phyloP scores from a whole-genome alignment of 2,797 vertebrate genomes.

The Rhynchotus rufescens region DNA sequence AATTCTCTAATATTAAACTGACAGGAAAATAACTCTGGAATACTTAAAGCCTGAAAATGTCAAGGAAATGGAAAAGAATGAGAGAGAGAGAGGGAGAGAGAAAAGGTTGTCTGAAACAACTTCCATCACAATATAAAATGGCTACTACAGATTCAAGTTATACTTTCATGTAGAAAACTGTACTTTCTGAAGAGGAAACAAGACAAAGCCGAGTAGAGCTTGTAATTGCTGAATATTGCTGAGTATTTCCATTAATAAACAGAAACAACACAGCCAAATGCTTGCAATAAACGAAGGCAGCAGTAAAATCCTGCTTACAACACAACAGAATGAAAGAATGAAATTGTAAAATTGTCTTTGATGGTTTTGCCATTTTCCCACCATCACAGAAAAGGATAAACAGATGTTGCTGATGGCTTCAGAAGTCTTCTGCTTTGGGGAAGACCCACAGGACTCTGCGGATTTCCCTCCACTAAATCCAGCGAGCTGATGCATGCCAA shows the following conservation, averaged over 20 bases:
- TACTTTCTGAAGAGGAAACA: background rate
- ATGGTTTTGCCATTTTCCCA: background rate
- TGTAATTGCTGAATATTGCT: background rate
- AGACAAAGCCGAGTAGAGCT: background rate
- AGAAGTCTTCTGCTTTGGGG: background rate
- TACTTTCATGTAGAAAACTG: background rate
- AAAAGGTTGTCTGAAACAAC: background rate
- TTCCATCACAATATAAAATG: background rate
- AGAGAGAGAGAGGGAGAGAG: too few species aligned
- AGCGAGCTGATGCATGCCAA: fast-evolving
- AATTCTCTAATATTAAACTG: background rate
- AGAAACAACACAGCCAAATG: background rate
- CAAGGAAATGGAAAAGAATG: background rate
- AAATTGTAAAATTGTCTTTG: background rate
- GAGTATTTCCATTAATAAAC: background rate
- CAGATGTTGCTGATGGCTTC: background rate
- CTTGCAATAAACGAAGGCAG: background rate
- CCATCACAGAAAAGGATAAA: background rate
- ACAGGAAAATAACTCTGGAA: background rate
- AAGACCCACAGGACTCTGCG: background rate
- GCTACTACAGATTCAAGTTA: background rate
- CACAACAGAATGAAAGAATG: background rate
- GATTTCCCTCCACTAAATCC: background rate
- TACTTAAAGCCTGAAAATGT: background rate
- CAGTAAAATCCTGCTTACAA: background rate